A percentile compares a stretch with the other conserved stretches of the same genome.
Evolutionary conservation across 2,113 vertebrate species (phyloP).

Genomic region (Chloroceryle aenea): DNA sequence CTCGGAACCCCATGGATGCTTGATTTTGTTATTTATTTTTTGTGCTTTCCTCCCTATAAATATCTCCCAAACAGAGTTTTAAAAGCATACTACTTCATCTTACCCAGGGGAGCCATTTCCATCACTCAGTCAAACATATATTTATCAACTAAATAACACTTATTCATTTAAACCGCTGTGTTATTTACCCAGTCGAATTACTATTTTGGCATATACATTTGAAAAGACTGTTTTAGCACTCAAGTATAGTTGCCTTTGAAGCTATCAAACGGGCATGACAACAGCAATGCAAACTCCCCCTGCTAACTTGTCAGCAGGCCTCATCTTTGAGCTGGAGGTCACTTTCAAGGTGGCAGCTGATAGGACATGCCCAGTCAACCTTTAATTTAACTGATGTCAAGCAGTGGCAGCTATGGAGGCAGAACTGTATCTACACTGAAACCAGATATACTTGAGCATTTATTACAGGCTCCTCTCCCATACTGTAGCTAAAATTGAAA

Average conservation of each 20-base stretch:
- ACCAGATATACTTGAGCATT: neutral
- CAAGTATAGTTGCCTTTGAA: constrained; percentile 13
- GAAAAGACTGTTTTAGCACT: constrained; percentile 44
- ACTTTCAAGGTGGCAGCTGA: constrained; percentile 1
- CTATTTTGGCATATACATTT: constrained; percentile 65
- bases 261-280: constrained; percentile 19
- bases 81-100: constrained; percentile 48
- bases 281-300: neutral
- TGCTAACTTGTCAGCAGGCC: constrained; percentile 15
- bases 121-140: constrained; percentile 58
- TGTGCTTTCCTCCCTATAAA: neutral
- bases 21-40: neutral
- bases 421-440: constrained; percentile 6
- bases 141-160: constrained; percentile 71
- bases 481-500: constrained; percentile 15
- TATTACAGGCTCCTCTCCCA: neutral
- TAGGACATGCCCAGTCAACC: constrained; percentile 26
- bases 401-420: constrained; percentile 22
- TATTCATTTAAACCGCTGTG: constrained; percentile 60
- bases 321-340: constrained; percentile 24
- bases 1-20: neutral
- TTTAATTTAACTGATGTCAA: constrained; percentile 30
- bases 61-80: constrained; percentile 32
- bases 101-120: constrained; percentile 62
- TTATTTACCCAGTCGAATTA: constrained; percentile 71